Evolutionary conservation across 1,140 invertebrate species (phyloP).

Genomic region (Ladona fulva): DNA sequence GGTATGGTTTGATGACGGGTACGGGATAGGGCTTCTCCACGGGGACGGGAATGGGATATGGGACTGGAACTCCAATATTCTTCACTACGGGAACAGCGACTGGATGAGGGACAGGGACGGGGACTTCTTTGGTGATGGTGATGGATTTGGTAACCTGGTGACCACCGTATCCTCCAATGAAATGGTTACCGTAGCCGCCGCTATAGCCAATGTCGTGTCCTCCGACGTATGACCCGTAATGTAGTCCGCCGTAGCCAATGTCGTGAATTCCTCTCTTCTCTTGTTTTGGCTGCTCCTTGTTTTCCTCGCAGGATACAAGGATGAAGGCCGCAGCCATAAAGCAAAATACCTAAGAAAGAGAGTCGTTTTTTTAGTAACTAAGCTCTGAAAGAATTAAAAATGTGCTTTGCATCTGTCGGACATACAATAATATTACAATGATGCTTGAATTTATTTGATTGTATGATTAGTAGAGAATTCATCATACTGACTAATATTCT

Average conservation of each 20-base stretch:
- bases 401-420: no score
- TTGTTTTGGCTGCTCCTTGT: background rate
- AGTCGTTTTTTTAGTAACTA: no score
- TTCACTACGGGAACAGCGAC: constrained; percentile 3
- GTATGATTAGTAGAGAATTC: no score
- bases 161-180: background rate
- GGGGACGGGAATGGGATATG: background rate
- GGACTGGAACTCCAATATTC: background rate
- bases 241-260: constrained; percentile 11
- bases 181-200: background rate
- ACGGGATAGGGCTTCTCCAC: constrained; percentile 16
- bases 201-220: background rate
- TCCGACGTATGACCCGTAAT: background rate
- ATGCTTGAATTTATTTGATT: no score
- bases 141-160: background rate
- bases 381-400: no score
- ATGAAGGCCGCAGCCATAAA: background rate
- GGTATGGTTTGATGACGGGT: background rate
- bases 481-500: no score
- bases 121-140: constrained; percentile 11
- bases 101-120: background rate
- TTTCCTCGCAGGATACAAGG: background rate
- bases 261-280: constrained; percentile 7
- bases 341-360: background rate
- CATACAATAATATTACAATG: no score